Base-by-base conservation (phyloP, 2,113 vertebrate genomes). In the Rhea americana region DNA sequence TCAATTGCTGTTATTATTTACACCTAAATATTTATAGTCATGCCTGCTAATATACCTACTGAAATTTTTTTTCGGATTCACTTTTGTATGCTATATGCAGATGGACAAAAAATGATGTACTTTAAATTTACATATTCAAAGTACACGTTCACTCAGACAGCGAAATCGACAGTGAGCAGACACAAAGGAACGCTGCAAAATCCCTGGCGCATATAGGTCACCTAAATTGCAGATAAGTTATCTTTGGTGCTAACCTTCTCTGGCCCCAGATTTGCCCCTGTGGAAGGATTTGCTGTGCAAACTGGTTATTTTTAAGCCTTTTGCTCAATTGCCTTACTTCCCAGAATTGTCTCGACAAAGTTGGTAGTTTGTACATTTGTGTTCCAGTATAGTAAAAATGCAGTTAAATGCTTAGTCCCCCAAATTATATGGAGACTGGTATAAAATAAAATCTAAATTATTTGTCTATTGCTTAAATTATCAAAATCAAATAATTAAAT, bases 81-180 rank as follows among this genome's bases (percentile, higher is more conserved):
- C 55, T 91, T 72, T 85, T 81, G 25, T 90, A 48, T 85, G 73
- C 73, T 43, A 11, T 14, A 28, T 56, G 67, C 85, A 79, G 90
- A 71, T 85, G 91, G 56, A 55, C 63, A 75, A 85, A 82, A 91
- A 83, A 90, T 94, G 93, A 94, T 81, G 72, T 81, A 77, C 92
- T 85, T 95, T 91, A 91, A 96, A 93, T 95, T 90, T 96, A 51
- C 65, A 65, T 90, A 91, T 91, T 95, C 94, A 96, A 95, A 94
- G 94, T 94, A 72, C 91, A 95, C 89, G 61, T 32, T 88, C 63
- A 5, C 63, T 82, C 89, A 62, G 95, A 79, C 78, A 66, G 58
- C 65, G 28, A 45, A 90, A 45, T 71, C 93, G 96, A 93, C 76
- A 93, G 66, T 30, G n/a, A 83, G 70, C 89, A 93, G 75, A 91